phyloP scores from a whole-genome alignment of 2,888 invertebrate genomes.

The Habrosyne pyritoides region DNA sequence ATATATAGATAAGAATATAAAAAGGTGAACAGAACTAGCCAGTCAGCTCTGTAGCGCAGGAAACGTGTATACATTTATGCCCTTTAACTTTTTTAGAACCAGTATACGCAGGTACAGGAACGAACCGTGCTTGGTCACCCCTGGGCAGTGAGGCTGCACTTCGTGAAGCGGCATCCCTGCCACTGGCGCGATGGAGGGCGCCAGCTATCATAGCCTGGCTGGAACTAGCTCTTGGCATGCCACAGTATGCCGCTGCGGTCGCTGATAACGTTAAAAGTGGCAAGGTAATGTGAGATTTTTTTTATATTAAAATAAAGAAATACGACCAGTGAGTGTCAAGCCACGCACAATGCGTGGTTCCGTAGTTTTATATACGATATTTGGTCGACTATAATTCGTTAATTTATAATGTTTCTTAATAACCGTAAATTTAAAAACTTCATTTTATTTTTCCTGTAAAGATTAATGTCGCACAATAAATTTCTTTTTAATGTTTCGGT shows the following conservation, averaged over 20 bases:
- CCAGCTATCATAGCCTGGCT: conserved; percentile 97
- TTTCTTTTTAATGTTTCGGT: too few relatives aligned
- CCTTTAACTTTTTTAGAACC: conserved; percentile 59
- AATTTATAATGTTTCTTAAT: too few relatives aligned
- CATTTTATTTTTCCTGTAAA: too few relatives aligned
- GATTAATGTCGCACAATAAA: too few relatives aligned
- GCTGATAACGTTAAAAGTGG: conserved; percentile 98
- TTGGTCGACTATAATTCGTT: too few relatives aligned
- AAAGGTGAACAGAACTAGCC: not conserved
- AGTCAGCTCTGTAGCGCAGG: not conserved
- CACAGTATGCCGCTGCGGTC: conserved; percentile 94
- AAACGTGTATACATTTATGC: not conserved
- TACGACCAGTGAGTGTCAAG: too few relatives aligned
- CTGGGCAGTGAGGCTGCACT: conserved; percentile 91
- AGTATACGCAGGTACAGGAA: conserved; percentile 73
- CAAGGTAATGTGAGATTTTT: conserved; percentile 86
- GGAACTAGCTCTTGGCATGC: conserved; percentile 97
- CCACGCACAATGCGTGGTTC: too few relatives aligned
- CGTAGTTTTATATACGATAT: too few relatives aligned
- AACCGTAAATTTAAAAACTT: too few relatives aligned
- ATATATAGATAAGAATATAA: too few relatives aligned
- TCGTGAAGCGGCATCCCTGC: conserved; percentile 92
- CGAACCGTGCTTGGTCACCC: conserved; percentile 86
- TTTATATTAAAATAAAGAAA: too few relatives aligned
- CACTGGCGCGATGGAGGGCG: conserved; percentile 95